A percentile compares a stretch with the other conserved stretches of the same genome.
These are phyloP conservation scores for Tiliacea aurago DNA, from an alignment of 2,888 invertebrate genomes.

Conservation along the genomic window DNA sequence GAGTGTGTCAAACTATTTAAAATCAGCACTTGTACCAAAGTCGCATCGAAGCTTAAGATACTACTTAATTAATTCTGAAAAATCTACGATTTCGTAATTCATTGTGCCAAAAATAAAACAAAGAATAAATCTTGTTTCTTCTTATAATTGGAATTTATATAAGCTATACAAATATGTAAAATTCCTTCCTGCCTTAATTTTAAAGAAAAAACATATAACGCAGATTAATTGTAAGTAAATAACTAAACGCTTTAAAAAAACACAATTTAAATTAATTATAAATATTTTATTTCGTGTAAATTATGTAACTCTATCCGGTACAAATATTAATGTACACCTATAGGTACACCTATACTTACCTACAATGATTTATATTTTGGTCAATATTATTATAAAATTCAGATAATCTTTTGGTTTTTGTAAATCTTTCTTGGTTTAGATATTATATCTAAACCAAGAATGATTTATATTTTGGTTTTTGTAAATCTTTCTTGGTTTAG, in stretches of 20 bases:
- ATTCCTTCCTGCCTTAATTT: conserved; percentile 15
- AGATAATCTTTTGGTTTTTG: too few relatives aligned
- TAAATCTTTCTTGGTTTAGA: too few relatives aligned
- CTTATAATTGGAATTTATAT: conserved; percentile 15
- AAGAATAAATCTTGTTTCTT: conserved; percentile 14
- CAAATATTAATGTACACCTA: too few relatives aligned
- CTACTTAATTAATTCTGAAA: neutral
- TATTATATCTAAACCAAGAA: neutral
- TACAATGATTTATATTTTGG: too few relatives aligned
- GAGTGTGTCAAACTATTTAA: neutral
- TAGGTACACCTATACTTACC: too few relatives aligned
- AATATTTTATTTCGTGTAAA: neutral
- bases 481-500: too few relatives aligned
- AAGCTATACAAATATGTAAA: conserved; percentile 34
- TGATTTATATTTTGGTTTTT: too few relatives aligned
- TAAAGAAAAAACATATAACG: conserved; percentile 4
- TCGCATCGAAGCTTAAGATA: neutral
- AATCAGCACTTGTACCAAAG: neutral
- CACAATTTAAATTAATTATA: neutral
- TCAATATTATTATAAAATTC: too few relatives aligned
- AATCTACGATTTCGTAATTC: neutral
- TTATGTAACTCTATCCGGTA: neutral
- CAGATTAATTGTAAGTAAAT: conserved; percentile 10
- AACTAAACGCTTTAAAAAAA: neutral
- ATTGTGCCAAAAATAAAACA: conserved; percentile 11